Evolutionary conservation across 2,888 invertebrate species (phyloP).

Genomic region (Netelia virgata): DNA sequence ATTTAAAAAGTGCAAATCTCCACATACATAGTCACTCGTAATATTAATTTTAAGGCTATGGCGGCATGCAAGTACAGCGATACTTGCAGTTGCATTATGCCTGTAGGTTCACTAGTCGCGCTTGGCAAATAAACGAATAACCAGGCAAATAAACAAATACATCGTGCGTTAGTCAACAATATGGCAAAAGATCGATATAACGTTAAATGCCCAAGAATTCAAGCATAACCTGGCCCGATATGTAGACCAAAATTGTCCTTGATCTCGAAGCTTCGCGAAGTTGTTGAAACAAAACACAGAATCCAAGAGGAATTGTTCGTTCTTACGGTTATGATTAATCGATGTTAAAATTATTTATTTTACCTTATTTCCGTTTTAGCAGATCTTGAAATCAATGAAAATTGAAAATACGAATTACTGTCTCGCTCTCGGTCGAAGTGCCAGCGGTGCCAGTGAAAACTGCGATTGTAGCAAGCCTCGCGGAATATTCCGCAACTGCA

Average conservation of each 20-base stretch:
- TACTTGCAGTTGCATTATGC: neutral
- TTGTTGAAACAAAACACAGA: neutral
- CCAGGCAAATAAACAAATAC: conserved; percentile 32
- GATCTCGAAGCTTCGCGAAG: conserved; percentile 27
- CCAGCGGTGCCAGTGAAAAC: conserved; percentile 32
- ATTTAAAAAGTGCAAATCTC: conserved; percentile 14
- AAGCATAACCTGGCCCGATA: conserved; percentile 62
- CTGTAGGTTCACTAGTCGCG: neutral
- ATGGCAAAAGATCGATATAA: conserved; percentile 61
- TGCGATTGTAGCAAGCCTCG: conserved; percentile 26
- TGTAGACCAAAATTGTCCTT: conserved; percentile 10
- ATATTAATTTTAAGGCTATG: conserved; percentile 50
- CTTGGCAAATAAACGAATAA: neutral
- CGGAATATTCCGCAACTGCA: conserved; percentile 25
- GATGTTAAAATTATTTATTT: conserved; percentile 42
- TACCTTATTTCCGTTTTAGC: conserved; percentile 54
- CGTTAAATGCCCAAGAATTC: conserved; percentile 51
- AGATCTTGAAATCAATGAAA: conserved; percentile 58
- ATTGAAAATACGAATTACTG: conserved; percentile 63
- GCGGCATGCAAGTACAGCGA: neutral
- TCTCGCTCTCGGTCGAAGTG: conserved; percentile 10
- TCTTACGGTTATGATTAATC: neutral
- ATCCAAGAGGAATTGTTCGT: neutral
- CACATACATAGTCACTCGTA: neutral
- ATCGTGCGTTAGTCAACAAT: conserved; percentile 47